A percentile compares a stretch with the other conserved stretches of the same genome.
Conservation (phyloP, 2,888 invertebrate species). For the Meteorus colon region DNA sequence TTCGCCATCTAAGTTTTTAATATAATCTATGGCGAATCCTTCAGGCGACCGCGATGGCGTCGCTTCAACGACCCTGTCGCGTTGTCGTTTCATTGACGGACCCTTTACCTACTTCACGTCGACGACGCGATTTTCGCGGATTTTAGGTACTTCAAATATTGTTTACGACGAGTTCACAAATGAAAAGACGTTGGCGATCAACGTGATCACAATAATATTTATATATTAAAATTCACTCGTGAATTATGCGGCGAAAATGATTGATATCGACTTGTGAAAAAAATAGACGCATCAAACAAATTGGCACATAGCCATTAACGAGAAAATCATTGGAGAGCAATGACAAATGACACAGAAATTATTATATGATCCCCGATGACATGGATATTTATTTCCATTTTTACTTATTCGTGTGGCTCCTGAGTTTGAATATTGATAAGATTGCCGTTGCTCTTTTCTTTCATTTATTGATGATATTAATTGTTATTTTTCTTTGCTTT, state of each 20-base stretch:
- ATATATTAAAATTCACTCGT: background rate
- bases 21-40: constrained; percentile 13
- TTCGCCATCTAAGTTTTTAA: background rate
- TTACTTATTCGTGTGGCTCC: no score
- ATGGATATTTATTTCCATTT: no score
- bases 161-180: constrained; percentile 50
- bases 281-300: background rate
- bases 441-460: background rate
- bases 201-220: constrained; percentile 14
- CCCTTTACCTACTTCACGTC: constrained; percentile 53
- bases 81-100: constrained; percentile 59
- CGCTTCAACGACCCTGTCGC: constrained; percentile 52
- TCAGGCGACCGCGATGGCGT: constrained; percentile 43
- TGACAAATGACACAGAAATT: background rate
- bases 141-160: constrained; percentile 52
- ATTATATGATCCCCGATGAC: no score
- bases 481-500: constrained; percentile 14
- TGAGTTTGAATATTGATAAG: no score
- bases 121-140: constrained; percentile 55
- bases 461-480: background rate
- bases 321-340: background rate
- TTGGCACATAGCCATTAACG: constrained; percentile 5
- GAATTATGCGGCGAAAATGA: no score
- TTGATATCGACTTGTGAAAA: background rate
- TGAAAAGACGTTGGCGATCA: constrained; percentile 30